These are phyloP conservation scores for Pemphigus obesinymphae DNA, from an alignment of 1,140 invertebrate genomes.

Conservation along the genomic window DNA sequence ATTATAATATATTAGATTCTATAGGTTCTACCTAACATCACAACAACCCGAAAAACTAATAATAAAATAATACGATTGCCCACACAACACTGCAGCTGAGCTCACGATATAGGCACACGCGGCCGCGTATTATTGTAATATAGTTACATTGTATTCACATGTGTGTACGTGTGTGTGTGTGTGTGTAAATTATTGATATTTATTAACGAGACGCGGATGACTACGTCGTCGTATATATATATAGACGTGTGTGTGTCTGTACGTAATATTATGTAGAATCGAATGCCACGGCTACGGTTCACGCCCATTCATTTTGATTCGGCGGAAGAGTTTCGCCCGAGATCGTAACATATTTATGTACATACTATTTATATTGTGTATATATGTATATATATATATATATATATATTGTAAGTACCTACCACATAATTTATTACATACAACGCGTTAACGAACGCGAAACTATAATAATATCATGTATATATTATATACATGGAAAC, in stretches of 20 bases:
- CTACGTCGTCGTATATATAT: not conserved
- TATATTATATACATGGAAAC: not conserved
- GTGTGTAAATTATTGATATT: constrained; percentile 3
- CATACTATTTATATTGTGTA: no score
- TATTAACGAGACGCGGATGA: not conserved
- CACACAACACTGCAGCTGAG: not conserved
- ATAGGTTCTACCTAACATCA: no score
- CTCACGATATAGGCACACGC: not conserved
- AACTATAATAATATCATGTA: not conserved
- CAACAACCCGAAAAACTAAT: not conserved
- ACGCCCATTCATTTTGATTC: constrained; percentile 38
- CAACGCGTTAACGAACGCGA: not conserved
- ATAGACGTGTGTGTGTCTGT: not conserved
- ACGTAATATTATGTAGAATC: not conserved
- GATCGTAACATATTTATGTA: not conserved
- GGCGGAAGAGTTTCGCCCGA: not conserved
- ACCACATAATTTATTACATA: no score
- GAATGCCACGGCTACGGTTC: not conserved
- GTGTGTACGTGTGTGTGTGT: not conserved
- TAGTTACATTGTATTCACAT: not conserved
- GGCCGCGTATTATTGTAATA: not conserved
- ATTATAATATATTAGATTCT: no score
- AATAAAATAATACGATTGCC: not conserved
- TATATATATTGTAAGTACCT: not conserved
- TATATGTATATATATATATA: not conserved